These are phyloP conservation scores for Arion vulgaris DNA, from an alignment of 1,140 invertebrate species.

Conservation along the genomic window DNA sequence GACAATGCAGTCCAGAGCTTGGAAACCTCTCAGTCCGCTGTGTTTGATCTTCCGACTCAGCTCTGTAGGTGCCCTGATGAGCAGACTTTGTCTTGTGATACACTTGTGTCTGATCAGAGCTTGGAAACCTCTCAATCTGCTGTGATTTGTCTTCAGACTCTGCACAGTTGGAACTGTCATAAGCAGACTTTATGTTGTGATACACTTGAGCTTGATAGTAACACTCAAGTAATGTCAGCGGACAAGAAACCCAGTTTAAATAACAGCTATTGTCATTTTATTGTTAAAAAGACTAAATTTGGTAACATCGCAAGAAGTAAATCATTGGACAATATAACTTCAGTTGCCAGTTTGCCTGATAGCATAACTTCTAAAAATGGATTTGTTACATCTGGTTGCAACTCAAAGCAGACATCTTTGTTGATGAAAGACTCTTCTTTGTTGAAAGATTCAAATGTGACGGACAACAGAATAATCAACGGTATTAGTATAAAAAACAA, in stretches of 20 bases:
- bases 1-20: background rate
- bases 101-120: background rate
- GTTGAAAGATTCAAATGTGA: background rate
- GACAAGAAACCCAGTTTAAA: background rate
- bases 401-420: background rate
- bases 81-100: constrained; percentile 13
- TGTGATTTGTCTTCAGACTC: too few species aligned
- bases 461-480: background rate
- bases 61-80: background rate
- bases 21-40: too few species aligned
- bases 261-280: background rate
- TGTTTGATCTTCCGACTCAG: too few species aligned
- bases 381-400: background rate
- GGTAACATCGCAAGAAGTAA: background rate
- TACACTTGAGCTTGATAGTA: background rate
- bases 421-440: background rate
- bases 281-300: background rate
- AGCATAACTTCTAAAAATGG: background rate
- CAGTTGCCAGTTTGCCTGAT: background rate
- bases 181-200: constrained; percentile 10
- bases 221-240: background rate
- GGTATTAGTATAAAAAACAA: background rate
- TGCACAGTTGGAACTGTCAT: background rate
- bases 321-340: background rate
- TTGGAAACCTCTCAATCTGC: too few species aligned